Evolutionary conservation across 2,113 vertebrate species (phyloP), one percentile per base, ranked within the genome.

Genomic region (Corythoichthys intestinalis): DNA sequence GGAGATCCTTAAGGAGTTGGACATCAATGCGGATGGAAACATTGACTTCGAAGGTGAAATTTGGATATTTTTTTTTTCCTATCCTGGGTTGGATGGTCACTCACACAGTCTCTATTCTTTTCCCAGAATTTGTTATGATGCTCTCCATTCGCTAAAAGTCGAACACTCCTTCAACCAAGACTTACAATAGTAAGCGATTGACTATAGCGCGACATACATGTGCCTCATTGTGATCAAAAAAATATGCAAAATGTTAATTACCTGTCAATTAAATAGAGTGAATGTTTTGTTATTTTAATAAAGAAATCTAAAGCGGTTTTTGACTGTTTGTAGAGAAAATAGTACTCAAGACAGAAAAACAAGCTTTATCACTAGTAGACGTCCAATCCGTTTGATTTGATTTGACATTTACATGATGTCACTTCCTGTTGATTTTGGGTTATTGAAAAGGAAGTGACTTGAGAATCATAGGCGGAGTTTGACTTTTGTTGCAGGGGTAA

Each of bases 21-120:
- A 99, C 80, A 91, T 98, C 67, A 98, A 98, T 0, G 94, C 95
- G 1, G 96, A 98, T 0, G 97, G 97, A 48, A 91, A 90, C 82
- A 93, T 99, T 34, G 96, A 99, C 83, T 99, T 99, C 0, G 95
- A 98, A 90, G 97, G 97, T 98, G 83, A 69, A n/a, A 52, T 15
- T 2, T 3, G 57, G 8, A 8, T 44, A 44, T 44, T 2, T 37
- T 41, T 68, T 69, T 47, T 35, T 17, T 28, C 20, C 20, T 28
- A 28, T 28, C 20, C 20, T 28, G 20, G 20, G 0, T 28, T 28
- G 20, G 20, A 28, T 44, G 41, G 6, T 61, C 2, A n/a, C 3
- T 47, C 4, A 48, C 4, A 57, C 39, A 3, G 37, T 44, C 50
- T 41, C 35, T 72, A 38, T 28, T 70, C 53, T 2, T 76, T 28